Base-by-base conservation (phyloP, 2,888 invertebrate species). In the Acrocyrtus sp. region DNA sequence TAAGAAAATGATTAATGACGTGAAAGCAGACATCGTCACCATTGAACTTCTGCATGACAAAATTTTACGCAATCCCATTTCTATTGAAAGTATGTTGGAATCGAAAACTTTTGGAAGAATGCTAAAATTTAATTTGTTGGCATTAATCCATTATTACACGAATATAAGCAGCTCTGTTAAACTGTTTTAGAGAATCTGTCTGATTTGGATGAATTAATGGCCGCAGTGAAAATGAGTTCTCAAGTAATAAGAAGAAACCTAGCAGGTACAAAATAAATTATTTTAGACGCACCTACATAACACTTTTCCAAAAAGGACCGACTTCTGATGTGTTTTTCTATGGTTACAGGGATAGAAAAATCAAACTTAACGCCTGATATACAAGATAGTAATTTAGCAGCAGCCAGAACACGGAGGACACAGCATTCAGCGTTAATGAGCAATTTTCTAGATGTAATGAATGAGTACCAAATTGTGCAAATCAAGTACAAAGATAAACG, bases 161-260 rank as follows among this genome's bases (percentile, higher is more conserved):
- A n/a, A n/a, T n/a, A n/a, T n/a, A n/a, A 43, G 5, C 21, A 22
- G 29, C 24, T 54, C 15, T n/a, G n/a, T n/a, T 51, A 27, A 15
- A 57, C 26, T 29, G 27, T 74, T 66, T 10, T 47, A 79, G 78
- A 58, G 51, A 70, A 89, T 82, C 89, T 89, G 83, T 86, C 87
- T 76, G 89, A 89, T 83, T 83, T 90, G 83, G 90, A 90, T 77
- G 84, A 84, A 27, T 85, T 87, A 77, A 88, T 87, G 79, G 86
- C 86, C 76, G 85, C 85, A 48, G 86, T 88, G 74, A 86, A 87
- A 81, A 86, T 85, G 60, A 84, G 86, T 2, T 88, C 88, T 6
- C 84, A 86, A 73, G 86, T 86, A 82, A 84, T 88, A 75, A 85
- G 87, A 82, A 86, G 85, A 58, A 88, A 87, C 81, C 85, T 90